Evolutionary conservation across 1,140 invertebrate genomes (phyloP).

Genomic region (Drosophila takahashii): DNA sequence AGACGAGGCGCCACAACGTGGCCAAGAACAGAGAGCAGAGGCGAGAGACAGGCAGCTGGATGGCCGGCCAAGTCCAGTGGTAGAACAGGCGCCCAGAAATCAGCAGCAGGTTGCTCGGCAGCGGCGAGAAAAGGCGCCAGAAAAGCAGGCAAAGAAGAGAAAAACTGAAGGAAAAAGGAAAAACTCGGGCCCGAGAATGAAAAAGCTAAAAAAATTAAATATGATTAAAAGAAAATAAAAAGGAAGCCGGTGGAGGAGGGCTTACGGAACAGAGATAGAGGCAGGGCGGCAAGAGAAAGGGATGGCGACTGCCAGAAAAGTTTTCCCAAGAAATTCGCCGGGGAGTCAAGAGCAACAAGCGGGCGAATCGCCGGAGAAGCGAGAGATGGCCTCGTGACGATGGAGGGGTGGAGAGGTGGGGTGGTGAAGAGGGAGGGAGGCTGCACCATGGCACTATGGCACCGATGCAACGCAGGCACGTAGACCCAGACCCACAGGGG

Average conservation of each 20-base stretch:
- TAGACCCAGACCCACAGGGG: constrained; percentile 37
- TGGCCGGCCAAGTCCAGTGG: constrained; percentile 71
- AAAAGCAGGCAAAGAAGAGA: constrained; percentile 30
- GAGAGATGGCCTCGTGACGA: not conserved
- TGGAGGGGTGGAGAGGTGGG: not conserved
- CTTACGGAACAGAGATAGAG: constrained; percentile 6
- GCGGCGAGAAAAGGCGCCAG: constrained; percentile 49
- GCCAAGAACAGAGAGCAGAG: constrained; percentile 2
- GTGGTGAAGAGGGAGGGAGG: not conserved
- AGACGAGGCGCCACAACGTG: constrained; percentile 22
- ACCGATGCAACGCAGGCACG: constrained; percentile 65
- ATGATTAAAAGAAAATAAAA: constrained; percentile 82
- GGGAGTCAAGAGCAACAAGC: constrained; percentile 74
- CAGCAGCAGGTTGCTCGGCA: constrained; percentile 50
- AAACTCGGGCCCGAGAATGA: constrained; percentile 54
- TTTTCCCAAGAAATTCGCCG: constrained; percentile 60
- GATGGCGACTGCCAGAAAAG: constrained; percentile 25
- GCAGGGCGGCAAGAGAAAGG: constrained; percentile 1
- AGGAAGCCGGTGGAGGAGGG: constrained; percentile 17
- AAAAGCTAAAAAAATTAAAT: constrained; percentile 82
- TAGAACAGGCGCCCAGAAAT: constrained; percentile 73
- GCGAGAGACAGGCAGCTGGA: constrained; percentile 21
- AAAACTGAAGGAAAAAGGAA: constrained; percentile 46
- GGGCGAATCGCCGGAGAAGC: constrained; percentile 28
- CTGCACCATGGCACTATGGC: constrained; percentile 38